These are phyloP conservation scores for Dynastes maya DNA, from an alignment of 2,888 invertebrate genomes.

Conservation along the genomic window DNA sequence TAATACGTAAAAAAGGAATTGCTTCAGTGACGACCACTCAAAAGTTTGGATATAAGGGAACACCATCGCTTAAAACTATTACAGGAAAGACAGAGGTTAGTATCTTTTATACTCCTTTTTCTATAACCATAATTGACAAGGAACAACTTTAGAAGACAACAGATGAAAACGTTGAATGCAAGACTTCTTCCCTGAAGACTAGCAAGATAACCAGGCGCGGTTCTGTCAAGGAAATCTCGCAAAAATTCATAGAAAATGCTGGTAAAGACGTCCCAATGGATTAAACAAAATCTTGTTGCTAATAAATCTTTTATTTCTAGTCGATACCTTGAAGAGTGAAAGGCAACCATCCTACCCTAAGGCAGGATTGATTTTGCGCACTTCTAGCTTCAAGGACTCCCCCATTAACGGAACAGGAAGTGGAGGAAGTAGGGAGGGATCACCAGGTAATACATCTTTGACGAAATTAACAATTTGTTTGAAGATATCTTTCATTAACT, in stretches of 20 bases:
- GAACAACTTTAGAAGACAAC: conserved; percentile 37
- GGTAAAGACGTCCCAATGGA: conserved; percentile 62
- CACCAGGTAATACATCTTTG: conserved; percentile 60
- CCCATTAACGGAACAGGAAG: conserved; percentile 44
- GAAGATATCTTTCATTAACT: neutral
- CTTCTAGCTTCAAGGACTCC: conserved; percentile 75
- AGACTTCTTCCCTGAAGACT: conserved; percentile 50
- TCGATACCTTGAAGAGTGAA: conserved; percentile 74
- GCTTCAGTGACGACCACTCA: conserved; percentile 68
- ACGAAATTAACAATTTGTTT: neutral
- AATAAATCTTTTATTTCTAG: conserved; percentile 61
- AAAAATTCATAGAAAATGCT: conserved; percentile 84
- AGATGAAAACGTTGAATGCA: conserved; percentile 44
- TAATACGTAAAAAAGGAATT: conserved; percentile 59
- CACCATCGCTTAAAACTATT: conserved; percentile 64
- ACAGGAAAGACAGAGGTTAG: conserved; percentile 59
- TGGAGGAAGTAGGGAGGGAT: conserved; percentile 61
- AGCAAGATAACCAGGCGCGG: conserved; percentile 76
- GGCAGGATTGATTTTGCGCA: conserved; percentile 82
- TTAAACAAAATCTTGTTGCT: neutral
- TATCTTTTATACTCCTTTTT: neutral
- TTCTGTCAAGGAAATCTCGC: conserved; percentile 85
- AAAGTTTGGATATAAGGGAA: conserved; percentile 67
- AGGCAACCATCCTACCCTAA: conserved; percentile 78
- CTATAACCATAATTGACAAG: neutral